Evolutionary conservation across 2,797 vertebrate genomes (phyloP).

Genomic region (Triplophysa yarkandensis): DNA sequence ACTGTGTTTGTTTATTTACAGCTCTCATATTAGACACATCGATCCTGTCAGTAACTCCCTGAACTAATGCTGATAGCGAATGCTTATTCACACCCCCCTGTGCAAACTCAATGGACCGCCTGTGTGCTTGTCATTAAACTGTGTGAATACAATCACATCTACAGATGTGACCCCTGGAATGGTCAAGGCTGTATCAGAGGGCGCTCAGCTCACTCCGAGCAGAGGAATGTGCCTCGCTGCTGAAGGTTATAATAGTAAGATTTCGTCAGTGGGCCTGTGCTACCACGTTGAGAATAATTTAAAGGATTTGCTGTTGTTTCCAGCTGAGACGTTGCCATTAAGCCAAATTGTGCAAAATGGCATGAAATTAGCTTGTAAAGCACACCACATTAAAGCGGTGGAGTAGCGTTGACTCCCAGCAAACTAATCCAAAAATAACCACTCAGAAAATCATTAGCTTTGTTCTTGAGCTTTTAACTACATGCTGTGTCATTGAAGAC

Average conservation of each 20-base stretch:
- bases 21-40: slow-evolving; percentile 20
- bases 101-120: slow-evolving; percentile 32
- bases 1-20: slow-evolving; percentile 29
- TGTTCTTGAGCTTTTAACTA: slow-evolving; percentile 5
- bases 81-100: slow-evolving; percentile 27
- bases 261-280: slow-evolving; percentile 25
- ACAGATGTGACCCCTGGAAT: slow-evolving; percentile 52
- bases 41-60: slow-evolving; percentile 38
- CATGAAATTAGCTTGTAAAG: slow-evolving; percentile 55
- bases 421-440: slow-evolving; percentile 34
- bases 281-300: slow-evolving; percentile 48
- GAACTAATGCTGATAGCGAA: slow-evolving; percentile 40
- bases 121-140: slow-evolving; percentile 56
- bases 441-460: neutral
- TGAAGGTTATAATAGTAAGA: slow-evolving; percentile 42
- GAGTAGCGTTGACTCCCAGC: slow-evolving; percentile 46
- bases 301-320: slow-evolving; percentile 36
- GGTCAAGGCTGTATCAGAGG: slow-evolving; percentile 61
- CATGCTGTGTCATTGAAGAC: slow-evolving; percentile 24
- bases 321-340: slow-evolving; percentile 45
- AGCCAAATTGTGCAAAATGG: slow-evolving; percentile 54
- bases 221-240: slow-evolving; percentile 46
- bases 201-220: neutral
- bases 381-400: slow-evolving; percentile 39
- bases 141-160: slow-evolving; percentile 47